These are phyloP conservation scores for Eurystomus gularis DNA, from an alignment of 2,113 vertebrate genomes.

Conservation along the genomic window DNA sequence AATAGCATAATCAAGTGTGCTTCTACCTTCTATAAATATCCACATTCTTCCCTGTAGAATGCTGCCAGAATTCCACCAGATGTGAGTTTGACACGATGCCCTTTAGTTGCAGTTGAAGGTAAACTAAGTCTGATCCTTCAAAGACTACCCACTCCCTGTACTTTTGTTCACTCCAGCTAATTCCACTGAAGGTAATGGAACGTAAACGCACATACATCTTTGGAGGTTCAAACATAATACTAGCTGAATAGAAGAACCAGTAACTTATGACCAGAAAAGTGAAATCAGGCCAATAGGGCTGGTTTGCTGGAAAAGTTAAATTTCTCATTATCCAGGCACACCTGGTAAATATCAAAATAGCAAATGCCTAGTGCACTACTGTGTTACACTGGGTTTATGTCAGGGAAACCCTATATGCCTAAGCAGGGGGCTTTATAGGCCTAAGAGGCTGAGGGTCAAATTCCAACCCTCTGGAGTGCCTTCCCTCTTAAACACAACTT, in stretches of 20 bases:
- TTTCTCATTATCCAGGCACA: neutral
- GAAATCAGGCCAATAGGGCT: neutral
- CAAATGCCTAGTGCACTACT: neutral
- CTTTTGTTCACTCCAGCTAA: neutral
- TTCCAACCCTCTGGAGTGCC: neutral
- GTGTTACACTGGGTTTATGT: neutral
- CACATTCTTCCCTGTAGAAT: neutral
- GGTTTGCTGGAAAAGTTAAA: neutral
- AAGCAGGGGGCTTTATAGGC: neutral
- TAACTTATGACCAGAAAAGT: neutral
- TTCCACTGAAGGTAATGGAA: neutral
- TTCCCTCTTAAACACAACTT: neutral
- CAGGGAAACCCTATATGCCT: neutral
- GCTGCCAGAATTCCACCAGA: neutral
- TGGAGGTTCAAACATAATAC: neutral
- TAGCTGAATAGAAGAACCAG: neutral
- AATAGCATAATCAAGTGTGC: neutral
- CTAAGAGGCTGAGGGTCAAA: neutral
- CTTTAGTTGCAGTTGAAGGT: neutral
- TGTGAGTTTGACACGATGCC: neutral
- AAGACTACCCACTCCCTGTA: neutral
- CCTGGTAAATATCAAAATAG: constrained; percentile 23
- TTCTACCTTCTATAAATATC: neutral
- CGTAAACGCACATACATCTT: fast-evolving
- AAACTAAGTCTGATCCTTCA: neutral